Base-by-base conservation (phyloP, 1,140 invertebrate genomes). In the Riptortus pedestris region DNA sequence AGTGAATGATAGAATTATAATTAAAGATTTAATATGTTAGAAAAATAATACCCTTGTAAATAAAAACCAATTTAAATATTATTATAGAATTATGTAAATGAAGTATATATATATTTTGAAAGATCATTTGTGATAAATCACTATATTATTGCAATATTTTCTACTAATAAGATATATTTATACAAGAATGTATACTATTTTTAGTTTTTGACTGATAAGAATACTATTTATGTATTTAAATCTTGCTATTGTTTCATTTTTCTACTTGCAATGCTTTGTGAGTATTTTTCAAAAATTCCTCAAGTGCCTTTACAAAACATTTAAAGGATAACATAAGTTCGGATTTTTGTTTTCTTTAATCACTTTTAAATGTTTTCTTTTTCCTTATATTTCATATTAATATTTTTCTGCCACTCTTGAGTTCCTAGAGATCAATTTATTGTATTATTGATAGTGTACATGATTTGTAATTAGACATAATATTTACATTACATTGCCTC, bases 251-350 rank as follows among this genome's bases (percentile, higher is more conserved):
- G 5, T 38, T 14, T 38, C 31, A 38, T 38, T 38, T 38, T 7
- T 38, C 5, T 7, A 38, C 5, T 38, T 38, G 31, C 31, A 7
- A 38, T 38, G 14, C 5, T 38, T 38, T 38, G 31, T 38, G 31
- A 38, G 9, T 55, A 24, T 55, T 24, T 55, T 55, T 55, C 24
- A 55, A 12, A 7, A 27, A 55, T 55, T 55, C 51, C 51, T 55
- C 22, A 55, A 55, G 51, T 55, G 51, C 51, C 51, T 55, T 55
- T 14, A 55, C n/a, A n/a, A n/a, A 55, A 3, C 24, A 18, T 55
- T 47, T 55, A 9, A 18, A 55, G 24, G 24, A 26, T 55, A 24
- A 26, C 16, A 24, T 55, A 24, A 26, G 16, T 55, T 24, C 14
- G 24, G 18, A 24, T 55, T 18, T 26, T 1, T 2, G 4, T 26